These are phyloP conservation scores for Lycia hirtaria DNA, from an alignment of 2,888 invertebrate genomes.

Conservation along the genomic window DNA sequence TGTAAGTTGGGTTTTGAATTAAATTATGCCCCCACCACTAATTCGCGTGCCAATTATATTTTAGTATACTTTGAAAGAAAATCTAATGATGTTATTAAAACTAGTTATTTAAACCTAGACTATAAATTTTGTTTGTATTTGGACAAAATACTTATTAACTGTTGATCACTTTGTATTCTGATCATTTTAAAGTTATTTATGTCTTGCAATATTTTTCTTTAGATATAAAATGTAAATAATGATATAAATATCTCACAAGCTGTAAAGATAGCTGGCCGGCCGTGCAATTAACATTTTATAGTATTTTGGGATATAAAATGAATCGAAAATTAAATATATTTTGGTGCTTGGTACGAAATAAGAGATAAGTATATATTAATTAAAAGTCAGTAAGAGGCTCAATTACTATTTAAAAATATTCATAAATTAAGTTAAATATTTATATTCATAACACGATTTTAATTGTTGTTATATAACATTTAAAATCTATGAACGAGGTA, in stretches of 20 bases:
- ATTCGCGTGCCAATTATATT: conserved; percentile 37
- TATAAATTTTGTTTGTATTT: too few relatives aligned
- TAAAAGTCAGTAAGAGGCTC: too few relatives aligned
- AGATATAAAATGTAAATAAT: conserved; percentile 54
- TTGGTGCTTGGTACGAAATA: conserved; percentile 64
- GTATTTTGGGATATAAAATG: conserved; percentile 51
- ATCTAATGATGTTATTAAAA: background rate
- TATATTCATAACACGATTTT: background rate
- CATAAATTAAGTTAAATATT: conserved; percentile 3
- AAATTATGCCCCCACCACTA: conserved; percentile 35
- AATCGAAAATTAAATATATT: conserved; percentile 50
- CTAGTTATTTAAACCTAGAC: too few relatives aligned
- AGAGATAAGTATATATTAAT: too few relatives aligned
- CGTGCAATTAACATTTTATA: conserved; percentile 75
- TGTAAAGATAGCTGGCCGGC: conserved; percentile 77
- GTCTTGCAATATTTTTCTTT: conserved; percentile 13
- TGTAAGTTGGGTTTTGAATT: conserved; percentile 2
- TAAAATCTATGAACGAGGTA: too few relatives aligned
- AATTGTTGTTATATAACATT: too few relatives aligned
- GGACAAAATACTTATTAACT: too few relatives aligned
- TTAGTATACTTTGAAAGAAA: background rate
- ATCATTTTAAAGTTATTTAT: background rate
- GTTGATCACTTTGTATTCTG: background rate
- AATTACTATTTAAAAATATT: conserved; percentile 2
- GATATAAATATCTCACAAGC: conserved; percentile 47